phyloP scores from a whole-genome alignment of 2,888 invertebrate species.

The Alsophila aescularia region DNA sequence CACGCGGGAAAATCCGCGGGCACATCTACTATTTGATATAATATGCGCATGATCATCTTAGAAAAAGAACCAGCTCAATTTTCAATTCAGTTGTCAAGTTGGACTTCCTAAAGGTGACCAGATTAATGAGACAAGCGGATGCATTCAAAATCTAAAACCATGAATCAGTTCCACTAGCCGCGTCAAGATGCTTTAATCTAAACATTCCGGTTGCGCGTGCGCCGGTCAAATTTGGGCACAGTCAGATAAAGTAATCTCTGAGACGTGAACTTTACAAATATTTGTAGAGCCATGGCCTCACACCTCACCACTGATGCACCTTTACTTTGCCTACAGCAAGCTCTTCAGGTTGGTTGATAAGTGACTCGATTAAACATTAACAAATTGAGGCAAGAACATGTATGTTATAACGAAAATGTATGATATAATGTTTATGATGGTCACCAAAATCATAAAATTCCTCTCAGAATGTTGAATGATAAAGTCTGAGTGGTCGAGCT shows the following conservation, averaged over 20 bases:
- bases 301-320: slow-evolving; percentile 41
- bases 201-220: slow-evolving; percentile 40
- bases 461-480: no score
- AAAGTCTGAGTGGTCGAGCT: no score
- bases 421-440: no score
- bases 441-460: no score
- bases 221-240: slow-evolving; percentile 66
- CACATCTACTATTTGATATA: no score
- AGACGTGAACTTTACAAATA: slow-evolving; percentile 65
- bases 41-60: no score
- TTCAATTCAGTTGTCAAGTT: no score
- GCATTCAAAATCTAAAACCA: slow-evolving; percentile 13
- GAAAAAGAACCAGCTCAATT: no score
- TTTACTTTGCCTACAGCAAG: slow-evolving; percentile 32
- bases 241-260: slow-evolving; percentile 73
- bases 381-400: no score
- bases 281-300: slow-evolving; percentile 62
- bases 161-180: slow-evolving; percentile 32
- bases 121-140: slow-evolving; percentile 19
- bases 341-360: slow-evolving; percentile 1
- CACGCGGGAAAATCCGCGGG: no score
- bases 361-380: no score
- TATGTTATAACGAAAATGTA: no score
- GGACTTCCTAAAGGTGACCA: slow-evolving; percentile 5
- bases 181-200: slow-evolving; percentile 40